These are phyloP conservation scores for Anoplopoma fimbria DNA, from an alignment of 2,113 vertebrate species.

Conservation along the genomic window DNA sequence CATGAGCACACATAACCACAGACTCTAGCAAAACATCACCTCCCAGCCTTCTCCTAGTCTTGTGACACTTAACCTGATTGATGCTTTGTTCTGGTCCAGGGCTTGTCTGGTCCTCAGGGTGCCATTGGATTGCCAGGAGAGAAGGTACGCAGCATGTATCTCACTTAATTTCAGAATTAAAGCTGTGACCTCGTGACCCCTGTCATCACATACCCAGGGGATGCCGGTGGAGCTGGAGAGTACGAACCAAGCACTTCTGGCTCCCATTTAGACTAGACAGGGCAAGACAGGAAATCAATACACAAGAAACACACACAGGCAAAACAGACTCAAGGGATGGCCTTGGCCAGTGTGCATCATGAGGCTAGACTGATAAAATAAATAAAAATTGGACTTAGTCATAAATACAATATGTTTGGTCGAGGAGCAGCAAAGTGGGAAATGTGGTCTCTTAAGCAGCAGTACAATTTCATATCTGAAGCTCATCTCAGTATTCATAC, in stretches of 20 bases:
- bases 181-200: slow-evolving; percentile 64
- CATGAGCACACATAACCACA: background rate
- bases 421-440: slow-evolving; percentile 14
- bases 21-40: background rate
- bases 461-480: slow-evolving; percentile 6
- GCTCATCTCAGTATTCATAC: slow-evolving; percentile 22
- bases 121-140: slow-evolving; percentile 90
- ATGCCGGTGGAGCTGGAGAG: slow-evolving; percentile 29
- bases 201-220: slow-evolving; percentile 64
- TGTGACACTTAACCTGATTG: slow-evolving; percentile 61
- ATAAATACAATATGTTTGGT: slow-evolving; percentile 42
- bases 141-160: slow-evolving; percentile 86
- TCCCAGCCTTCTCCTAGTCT: slow-evolving; percentile 1
- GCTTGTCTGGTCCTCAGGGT: slow-evolving; percentile 91
- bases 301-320: slow-evolving; percentile 63
- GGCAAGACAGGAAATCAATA: slow-evolving; percentile 80
- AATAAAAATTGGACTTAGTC: slow-evolving; percentile 44
- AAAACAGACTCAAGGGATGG: slow-evolving; percentile 37
- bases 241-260: slow-evolving; percentile 49
- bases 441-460: slow-evolving; percentile 2
- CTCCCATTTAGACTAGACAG: slow-evolving; percentile 62
- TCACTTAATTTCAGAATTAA: slow-evolving; percentile 70
- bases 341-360: slow-evolving; percentile 17
- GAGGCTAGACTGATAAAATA: slow-evolving; percentile 38
- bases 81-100: slow-evolving; percentile 81